Evolutionary conservation across 2,113 vertebrate genomes (phyloP).

Genomic region (Epinephelus cyanopodus): DNA sequence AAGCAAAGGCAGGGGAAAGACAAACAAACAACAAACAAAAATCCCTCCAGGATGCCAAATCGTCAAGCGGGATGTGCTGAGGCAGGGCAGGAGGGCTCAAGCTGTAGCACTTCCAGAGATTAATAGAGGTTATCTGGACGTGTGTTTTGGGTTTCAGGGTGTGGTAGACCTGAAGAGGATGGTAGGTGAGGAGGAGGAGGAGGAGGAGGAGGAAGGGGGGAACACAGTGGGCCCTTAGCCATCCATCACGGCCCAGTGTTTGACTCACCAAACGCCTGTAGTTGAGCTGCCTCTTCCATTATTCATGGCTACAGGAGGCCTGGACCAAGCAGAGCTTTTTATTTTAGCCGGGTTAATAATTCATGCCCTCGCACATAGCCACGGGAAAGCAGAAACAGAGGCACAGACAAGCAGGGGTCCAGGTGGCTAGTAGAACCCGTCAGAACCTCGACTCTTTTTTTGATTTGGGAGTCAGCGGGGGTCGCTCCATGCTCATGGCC

Average conservation of each 20-base stretch:
- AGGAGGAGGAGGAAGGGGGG: constrained; percentile 30
- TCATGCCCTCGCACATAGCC: constrained; percentile 78
- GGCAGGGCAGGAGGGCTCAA: constrained; percentile 34
- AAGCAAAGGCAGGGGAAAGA: constrained; percentile 41
- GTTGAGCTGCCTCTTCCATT: constrained; percentile 83
- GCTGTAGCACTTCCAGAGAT: constrained; percentile 56
- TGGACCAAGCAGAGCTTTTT: constrained; percentile 84
- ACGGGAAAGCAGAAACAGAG: constrained; percentile 75
- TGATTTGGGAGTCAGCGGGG: constrained; percentile 75
- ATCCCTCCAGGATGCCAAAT: constrained; percentile 40
- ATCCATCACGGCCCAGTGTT: constrained; percentile 81
- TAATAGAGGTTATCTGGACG: constrained; percentile 67
- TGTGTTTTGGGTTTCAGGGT: constrained; percentile 60
- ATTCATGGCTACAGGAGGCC: constrained; percentile 84
- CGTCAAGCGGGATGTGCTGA: constrained; percentile 31
- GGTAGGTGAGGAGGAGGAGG: constrained; percentile 31
- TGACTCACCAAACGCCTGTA: constrained; percentile 85
- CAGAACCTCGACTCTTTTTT: constrained; percentile 77
- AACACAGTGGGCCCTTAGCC: constrained; percentile 67
- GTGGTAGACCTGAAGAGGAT: constrained; percentile 62
- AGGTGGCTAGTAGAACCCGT: constrained; percentile 75
- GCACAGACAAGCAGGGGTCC: constrained; percentile 74
- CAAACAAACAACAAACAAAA: constrained; percentile 56
- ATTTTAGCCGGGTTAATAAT: constrained; percentile 88
- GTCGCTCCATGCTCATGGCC: constrained; percentile 59